Evolutionary conservation across 2,888 invertebrate genomes (phyloP), one percentile per base, ranked within the genome.

Genomic region (Tiliacea citrago): DNA sequence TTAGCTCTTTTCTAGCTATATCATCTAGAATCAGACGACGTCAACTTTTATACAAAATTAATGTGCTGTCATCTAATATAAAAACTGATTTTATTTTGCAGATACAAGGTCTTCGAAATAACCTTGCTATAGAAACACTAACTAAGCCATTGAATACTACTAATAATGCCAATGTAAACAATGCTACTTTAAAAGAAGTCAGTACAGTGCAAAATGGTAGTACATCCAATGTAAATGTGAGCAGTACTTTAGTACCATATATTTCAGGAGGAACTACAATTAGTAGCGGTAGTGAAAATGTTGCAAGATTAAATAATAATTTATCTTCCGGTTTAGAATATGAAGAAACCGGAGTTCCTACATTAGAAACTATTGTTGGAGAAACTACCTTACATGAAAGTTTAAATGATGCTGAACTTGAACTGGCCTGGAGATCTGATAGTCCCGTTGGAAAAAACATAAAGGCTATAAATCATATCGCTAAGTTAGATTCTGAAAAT

Each of bases 371-470:
- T 16, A 21, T 7, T 16, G 21, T 47, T 70, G 47, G 5, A 35
- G 12, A 53, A 35, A n/a, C 42, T n/a, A 7, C 0, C 9, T 21
- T 70, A 57, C 21, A 24, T 21, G 29, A 29, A 42, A 70, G 4
- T 9, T 42, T 47, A 10, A 67, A 29, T n/a, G 29, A 42, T 58
- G 3, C 7, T 1, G 12, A 49, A 12, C 2, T 29, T 57, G 29
- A 71, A 42, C 21, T 60, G n/a, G 29, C 10, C 6, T 73, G 58
- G 72, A 49, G 72, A 35, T 49, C 49, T 18, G 72, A 72, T 13
- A 29, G 29, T 57, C 70, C 47, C 12, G 29, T 13, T 29, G 1
- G 9, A 39, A 29, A 42, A 39, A 29, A 51, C 4, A 29, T 58
- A 73, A 58, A 6, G 39, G 21, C 18, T 6, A 6, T 35, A 10